Conservation (phyloP, 2,113 vertebrate genomes). For the Eurypyga helias region DNA sequence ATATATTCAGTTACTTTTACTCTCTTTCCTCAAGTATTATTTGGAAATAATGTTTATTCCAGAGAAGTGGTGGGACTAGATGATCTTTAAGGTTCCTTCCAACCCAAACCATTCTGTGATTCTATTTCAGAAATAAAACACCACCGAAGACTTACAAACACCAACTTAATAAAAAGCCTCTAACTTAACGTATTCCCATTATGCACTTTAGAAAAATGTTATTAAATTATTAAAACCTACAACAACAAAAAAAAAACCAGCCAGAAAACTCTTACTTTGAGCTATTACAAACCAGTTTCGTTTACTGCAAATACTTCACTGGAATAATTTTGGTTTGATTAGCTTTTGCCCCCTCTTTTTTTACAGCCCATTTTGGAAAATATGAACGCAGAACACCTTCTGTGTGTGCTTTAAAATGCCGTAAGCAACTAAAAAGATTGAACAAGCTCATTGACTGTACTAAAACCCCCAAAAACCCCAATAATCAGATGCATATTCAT, state of each 20-base stretch:
- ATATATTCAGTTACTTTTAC: neutral
- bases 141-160: neutral
- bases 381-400: neutral
- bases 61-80: no score
- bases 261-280: neutral
- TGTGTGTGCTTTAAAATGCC: neutral
- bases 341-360: neutral
- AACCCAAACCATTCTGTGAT: no score
- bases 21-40: neutral
- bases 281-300: neutral
- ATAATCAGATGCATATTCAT: neutral
- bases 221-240: neutral
- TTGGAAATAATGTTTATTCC: neutral
- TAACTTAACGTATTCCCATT: fast-evolving
- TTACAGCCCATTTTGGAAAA: neutral
- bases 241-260: neutral
- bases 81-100: no score
- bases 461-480: no score
- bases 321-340: neutral
- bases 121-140: neutral
- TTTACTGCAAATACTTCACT: neutral
- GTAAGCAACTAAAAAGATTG: neutral
- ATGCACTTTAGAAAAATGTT: neutral
- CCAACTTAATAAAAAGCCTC: neutral
- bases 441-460: neutral